Percentiles rank a stretch among this genome's conserved stretches.
Evolutionary conservation across 35 echinoderm and acorn worm genomes (phyloP).

Genomic region (Patiria miniata): DNA sequence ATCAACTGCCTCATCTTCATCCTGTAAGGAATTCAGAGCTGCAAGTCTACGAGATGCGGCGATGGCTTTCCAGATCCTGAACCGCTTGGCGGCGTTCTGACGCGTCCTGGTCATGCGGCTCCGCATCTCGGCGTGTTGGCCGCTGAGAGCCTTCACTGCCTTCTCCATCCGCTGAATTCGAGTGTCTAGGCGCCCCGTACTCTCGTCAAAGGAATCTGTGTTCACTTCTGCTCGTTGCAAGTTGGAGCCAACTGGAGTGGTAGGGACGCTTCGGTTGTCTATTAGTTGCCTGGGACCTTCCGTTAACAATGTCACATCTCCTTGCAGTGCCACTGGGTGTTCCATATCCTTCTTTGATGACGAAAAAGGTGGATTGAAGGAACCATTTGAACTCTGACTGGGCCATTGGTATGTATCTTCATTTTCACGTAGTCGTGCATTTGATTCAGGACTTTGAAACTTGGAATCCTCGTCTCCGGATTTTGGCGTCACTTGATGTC

Average conservation of each 20-base stretch:
- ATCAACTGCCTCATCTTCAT: not conserved
- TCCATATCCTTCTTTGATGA: not conserved
- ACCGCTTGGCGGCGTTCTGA: slow-evolving; percentile 33
- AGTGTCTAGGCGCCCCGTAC: not conserved
- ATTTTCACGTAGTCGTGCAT: not conserved
- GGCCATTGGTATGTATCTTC: not conserved
- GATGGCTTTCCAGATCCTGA: slow-evolving; percentile 27
- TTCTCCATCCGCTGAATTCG: not conserved
- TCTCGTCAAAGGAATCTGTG: not conserved
- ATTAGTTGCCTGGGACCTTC: not conserved
- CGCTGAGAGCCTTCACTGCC: not conserved
- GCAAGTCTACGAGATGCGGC: not conserved
- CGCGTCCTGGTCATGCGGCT: not conserved
- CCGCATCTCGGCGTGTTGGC: not conserved
- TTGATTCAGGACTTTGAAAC: not conserved
- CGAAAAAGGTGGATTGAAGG: not conserved
- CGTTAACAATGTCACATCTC: not conserved
- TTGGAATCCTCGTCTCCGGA: no score
- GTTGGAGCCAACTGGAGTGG: not conserved
- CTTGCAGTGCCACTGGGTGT: not conserved
- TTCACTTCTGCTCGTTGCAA: not conserved
- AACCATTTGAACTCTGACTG: not conserved
- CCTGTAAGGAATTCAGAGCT: not conserved
- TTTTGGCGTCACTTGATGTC: not conserved
- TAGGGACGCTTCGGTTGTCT: not conserved